Percentiles rank a stretch among this genome's conserved stretches.
Conservation (phyloP, 2,113 vertebrate genomes). For the Alligator sinensis region DNA sequence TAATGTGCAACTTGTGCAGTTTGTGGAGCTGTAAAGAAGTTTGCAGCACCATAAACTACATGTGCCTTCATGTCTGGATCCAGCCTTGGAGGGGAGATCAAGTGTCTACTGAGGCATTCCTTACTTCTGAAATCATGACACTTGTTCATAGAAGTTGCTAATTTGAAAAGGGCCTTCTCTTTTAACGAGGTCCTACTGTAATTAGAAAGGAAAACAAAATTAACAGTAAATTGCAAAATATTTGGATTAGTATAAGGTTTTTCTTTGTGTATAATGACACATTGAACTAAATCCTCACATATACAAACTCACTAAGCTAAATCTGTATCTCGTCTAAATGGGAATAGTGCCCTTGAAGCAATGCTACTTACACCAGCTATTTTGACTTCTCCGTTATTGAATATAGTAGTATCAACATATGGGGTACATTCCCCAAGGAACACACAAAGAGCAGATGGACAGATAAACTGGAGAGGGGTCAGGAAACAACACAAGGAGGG, state of each 20-base stretch:
- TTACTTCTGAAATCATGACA: constrained; percentile 10
- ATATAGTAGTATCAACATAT: no score
- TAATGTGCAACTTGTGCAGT: no score
- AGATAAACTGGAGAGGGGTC: neutral
- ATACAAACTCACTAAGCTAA: neutral
- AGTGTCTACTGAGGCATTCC: neutral
- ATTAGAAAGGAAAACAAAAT: neutral
- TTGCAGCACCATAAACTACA: no score
- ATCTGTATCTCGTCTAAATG: neutral
- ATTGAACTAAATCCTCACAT: neutral
- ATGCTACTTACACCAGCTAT: neutral
- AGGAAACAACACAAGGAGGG: neutral
- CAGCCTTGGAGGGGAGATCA: neutral
- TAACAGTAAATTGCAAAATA: neutral
- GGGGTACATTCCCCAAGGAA: neutral
- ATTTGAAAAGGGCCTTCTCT: neutral
- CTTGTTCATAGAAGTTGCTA: neutral
- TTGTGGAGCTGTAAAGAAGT: no score
- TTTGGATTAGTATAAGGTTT: neutral
- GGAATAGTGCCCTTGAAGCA: neutral
- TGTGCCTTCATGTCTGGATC: neutral
- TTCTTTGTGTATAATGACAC: neutral
- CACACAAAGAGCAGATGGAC: neutral
- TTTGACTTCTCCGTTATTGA: neutral
- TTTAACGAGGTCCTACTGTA: neutral